A percentile compares a stretch with the other conserved stretches of the same genome.
These are phyloP conservation scores for Falco peregrinus DNA, from an alignment of 2,797 vertebrate genomes.

Conservation along the genomic window DNA sequence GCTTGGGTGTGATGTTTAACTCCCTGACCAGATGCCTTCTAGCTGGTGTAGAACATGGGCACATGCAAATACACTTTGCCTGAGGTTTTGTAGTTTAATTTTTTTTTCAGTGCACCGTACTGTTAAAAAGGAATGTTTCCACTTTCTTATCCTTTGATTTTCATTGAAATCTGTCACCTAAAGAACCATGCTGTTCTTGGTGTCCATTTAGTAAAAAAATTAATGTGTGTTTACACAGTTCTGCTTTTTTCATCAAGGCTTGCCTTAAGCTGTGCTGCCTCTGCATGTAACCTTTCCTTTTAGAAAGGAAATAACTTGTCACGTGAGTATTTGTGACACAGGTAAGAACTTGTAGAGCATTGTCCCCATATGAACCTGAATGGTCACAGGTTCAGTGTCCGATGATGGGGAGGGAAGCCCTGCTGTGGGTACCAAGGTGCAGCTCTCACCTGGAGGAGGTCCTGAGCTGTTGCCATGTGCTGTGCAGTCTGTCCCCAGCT, in stretches of 20 bases:
- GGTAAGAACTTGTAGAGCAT: too few relatives aligned
- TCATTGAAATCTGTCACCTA: background rate
- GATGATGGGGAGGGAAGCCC: fast-evolving
- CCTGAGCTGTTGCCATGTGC: background rate
- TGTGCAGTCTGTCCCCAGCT: fast-evolving
- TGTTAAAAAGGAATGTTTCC: background rate
- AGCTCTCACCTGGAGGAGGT: background rate
- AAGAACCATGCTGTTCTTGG: background rate
- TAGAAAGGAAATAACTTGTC: fast-evolving
- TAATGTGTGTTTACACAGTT: background rate
- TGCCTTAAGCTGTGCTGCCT: background rate
- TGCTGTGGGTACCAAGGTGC: fast-evolving
- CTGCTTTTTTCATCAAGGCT: background rate
- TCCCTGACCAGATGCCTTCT: background rate
- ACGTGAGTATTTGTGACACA: fast-evolving
- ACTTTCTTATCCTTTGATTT: background rate
- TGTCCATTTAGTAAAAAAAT: background rate
- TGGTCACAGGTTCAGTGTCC: fast-evolving
- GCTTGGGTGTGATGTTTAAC: background rate
- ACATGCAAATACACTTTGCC: background rate
- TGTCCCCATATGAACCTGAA: fast-evolving
- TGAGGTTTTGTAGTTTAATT: background rate
- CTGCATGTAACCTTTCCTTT: background rate
- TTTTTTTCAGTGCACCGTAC: background rate
- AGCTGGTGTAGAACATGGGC: background rate